Base-by-base conservation (phyloP, 2,113 vertebrate genomes). In the Paralichthys olivaceus region DNA sequence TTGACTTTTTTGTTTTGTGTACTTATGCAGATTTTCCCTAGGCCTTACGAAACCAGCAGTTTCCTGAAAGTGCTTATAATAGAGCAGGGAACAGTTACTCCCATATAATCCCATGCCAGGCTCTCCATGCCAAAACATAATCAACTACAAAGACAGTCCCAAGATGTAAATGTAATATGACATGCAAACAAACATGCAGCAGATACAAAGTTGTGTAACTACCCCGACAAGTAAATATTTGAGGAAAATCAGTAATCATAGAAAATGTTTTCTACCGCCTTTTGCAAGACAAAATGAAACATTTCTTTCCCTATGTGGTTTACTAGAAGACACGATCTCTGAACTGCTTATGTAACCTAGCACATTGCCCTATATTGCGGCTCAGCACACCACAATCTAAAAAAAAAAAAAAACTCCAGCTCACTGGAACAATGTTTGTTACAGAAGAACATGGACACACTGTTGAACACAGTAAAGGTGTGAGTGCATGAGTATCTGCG, bases 311-410 rank as follows among this genome's bases (percentile, higher is more conserved):
- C 43, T 22, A 32, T 0, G 19, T 2, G 14, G 62, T 77, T 81
- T 71, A 49, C 25, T 34, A 45, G 23, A 68, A 51, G 47, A 26
- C 15, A 2, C 47, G 23, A 69, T 25, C 11, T 43, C 22, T 34
- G 32, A 43, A 9, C 72, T n/a, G 5, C 29, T 84, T 80, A 80
- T 80, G 64, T 79, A 76, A 87, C 43, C 1, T 15, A 20, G 43
- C 69, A 40, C 58, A 43, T 69, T 80, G 70, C 47, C 64, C 67
- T 61, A 73, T 40, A 71, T 72, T 70, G 82, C 40, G 45, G 64
- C 28, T 32, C 9, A 34, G 69, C 12, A 66, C 58, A 78, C 70
- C 37, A 7, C 64, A 56, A 58, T 17, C 22, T 65, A 2, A 37
- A 37, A 56, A 22, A 2, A 47, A 37, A 71, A 69, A 54, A 26